These are phyloP conservation scores for Andrena hattorfiana DNA, from an alignment of 2,888 invertebrate genomes.

Conservation along the genomic window DNA sequence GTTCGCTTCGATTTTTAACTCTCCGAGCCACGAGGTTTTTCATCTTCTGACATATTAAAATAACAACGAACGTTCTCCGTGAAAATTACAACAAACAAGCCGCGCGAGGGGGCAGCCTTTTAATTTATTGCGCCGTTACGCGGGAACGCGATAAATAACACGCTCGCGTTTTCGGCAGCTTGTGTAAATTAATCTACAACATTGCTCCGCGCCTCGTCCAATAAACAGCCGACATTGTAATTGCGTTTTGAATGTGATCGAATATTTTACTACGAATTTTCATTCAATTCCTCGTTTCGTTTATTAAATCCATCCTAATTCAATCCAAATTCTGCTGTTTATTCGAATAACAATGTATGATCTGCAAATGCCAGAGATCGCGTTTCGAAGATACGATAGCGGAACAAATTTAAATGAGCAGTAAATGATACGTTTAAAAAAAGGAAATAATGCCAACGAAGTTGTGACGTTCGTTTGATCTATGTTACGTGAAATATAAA, in stretches of 20 bases:
- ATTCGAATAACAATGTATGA: background rate
- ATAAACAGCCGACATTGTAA: background rate
- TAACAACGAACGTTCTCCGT: background rate
- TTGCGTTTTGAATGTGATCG: background rate
- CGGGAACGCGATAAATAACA: slow-evolving; percentile 25
- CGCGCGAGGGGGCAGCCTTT: background rate
- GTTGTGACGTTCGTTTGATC: too few species aligned
- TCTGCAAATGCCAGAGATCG: background rate
- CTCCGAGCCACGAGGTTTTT: background rate
- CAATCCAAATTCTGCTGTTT: slow-evolving; percentile 14
- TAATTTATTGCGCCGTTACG: slow-evolving; percentile 28
- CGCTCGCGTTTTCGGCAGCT: slow-evolving; percentile 20
- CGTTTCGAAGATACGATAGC: too few species aligned
- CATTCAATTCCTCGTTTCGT: background rate
- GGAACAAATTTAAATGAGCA: too few species aligned
- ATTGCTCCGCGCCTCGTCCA: slow-evolving; percentile 1
- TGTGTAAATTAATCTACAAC: slow-evolving; percentile 45
- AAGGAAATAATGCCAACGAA: too few species aligned
- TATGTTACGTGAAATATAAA: too few species aligned
- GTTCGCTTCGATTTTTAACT: background rate
- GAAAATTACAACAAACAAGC: slow-evolving; percentile 13
- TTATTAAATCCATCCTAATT: slow-evolving; percentile 8
- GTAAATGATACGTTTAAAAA: too few species aligned
- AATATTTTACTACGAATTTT: slow-evolving; percentile 21
- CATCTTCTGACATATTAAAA: slow-evolving; percentile 16